A percentile compares a stretch with the other conserved stretches of the same genome.
phyloP scores from a whole-genome alignment of 2,797 vertebrate species.

The Gymnodraco acuticeps region DNA sequence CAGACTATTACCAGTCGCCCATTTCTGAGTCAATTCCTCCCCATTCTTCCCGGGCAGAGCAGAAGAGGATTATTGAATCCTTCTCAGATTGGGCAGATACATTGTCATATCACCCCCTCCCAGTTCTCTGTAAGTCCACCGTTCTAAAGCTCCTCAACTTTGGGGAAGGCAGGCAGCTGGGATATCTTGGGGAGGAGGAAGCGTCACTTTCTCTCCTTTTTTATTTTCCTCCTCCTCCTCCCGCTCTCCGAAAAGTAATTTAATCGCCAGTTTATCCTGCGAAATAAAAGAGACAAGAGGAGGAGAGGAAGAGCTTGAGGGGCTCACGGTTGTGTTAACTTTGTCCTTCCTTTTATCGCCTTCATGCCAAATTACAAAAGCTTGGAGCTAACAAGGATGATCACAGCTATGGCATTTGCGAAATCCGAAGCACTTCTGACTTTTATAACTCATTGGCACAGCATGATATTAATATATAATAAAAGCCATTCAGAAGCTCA shows the following conservation, averaged over 20 bases:
- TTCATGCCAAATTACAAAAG: slow-evolving; percentile 37
- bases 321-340: slow-evolving; percentile 42
- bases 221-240: slow-evolving; percentile 7
- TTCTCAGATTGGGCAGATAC: slow-evolving; percentile 46
- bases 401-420: not conserved
- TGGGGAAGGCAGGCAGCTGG: slow-evolving; percentile 17
- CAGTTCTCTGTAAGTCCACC: slow-evolving; percentile 55
- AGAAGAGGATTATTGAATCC: slow-evolving; percentile 56
- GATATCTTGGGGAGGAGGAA: slow-evolving; percentile 51
- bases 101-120: slow-evolving; percentile 57
- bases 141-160: slow-evolving; percentile 39
- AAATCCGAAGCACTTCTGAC: slow-evolving; percentile 4
- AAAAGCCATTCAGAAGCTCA: not conserved
- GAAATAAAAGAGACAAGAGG: slow-evolving; percentile 56
- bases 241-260: slow-evolving; percentile 54
- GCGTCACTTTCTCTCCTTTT: slow-evolving; percentile 11
- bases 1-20: slow-evolving; percentile 27
- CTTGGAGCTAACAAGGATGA: slow-evolving; percentile 26
- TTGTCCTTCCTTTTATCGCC: slow-evolving; percentile 32
- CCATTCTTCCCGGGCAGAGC: slow-evolving; percentile 38
- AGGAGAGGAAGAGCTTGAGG: slow-evolving; percentile 56
- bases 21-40: slow-evolving; percentile 18
- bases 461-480: not conserved
- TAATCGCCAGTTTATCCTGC: slow-evolving; percentile 57
- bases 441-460: not conserved